These are phyloP conservation scores for Lordiphosa andalusiaca DNA, from an alignment of 2,888 invertebrate species.

Conservation along the genomic window DNA sequence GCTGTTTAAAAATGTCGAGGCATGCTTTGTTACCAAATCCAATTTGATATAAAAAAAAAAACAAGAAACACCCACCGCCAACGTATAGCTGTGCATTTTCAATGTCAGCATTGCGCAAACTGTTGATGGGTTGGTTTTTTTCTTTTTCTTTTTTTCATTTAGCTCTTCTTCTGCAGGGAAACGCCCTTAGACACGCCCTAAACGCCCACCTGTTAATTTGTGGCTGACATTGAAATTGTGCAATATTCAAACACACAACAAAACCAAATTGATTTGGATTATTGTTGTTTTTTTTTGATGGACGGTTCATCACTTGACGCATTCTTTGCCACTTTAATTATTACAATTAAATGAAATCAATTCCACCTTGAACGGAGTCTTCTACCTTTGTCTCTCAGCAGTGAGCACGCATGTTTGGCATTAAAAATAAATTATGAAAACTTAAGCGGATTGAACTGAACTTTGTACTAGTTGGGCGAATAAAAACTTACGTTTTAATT, in stretches of 20 bases:
- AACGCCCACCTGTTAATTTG: slow-evolving; percentile 28
- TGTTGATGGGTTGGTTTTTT: slow-evolving; percentile 41
- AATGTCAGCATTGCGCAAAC: slow-evolving; percentile 69
- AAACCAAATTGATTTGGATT: slow-evolving; percentile 39
- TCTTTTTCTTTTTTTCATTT: slow-evolving; percentile 18
- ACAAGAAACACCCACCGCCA: slow-evolving; percentile 54
- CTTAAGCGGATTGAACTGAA: slow-evolving; percentile 8
- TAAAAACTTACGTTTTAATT: neutral
- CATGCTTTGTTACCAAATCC: slow-evolving; percentile 61
- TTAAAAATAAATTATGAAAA: slow-evolving; percentile 44
- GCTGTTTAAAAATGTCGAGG: slow-evolving; percentile 43
- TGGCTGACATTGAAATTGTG: slow-evolving; percentile 63
- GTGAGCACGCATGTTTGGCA: slow-evolving; percentile 48
- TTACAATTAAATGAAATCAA: slow-evolving; percentile 53
- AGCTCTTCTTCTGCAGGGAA: slow-evolving; percentile 26
- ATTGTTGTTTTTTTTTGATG: slow-evolving; percentile 15
- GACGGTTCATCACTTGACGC: slow-evolving; percentile 37
- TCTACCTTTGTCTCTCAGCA: slow-evolving; percentile 19
- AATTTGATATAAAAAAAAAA: slow-evolving; percentile 43
- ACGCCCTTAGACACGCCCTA: slow-evolving; percentile 52
- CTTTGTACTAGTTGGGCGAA: slow-evolving; percentile 17
- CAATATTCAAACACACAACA: slow-evolving; percentile 34
- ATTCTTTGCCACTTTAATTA: slow-evolving; percentile 61
- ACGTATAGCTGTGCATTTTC: slow-evolving; percentile 55
- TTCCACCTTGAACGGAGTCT: slow-evolving; percentile 43